These are phyloP conservation scores for Tiphia femorata DNA, from an alignment of 2,888 invertebrate species.

Conservation along the genomic window DNA sequence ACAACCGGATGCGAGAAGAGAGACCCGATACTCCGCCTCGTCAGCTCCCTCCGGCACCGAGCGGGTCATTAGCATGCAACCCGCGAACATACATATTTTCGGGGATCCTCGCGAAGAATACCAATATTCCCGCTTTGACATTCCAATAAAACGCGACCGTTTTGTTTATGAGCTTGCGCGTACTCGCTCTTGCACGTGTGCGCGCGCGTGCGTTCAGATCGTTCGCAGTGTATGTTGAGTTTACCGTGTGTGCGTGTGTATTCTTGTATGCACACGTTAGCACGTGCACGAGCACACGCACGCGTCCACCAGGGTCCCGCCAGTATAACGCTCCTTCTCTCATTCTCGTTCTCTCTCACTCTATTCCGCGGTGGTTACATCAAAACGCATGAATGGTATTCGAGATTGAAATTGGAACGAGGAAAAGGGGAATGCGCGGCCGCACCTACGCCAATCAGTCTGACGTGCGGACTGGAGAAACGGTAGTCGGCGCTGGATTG, in stretches of 20 bases:
- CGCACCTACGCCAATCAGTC: slow-evolving; percentile 25
- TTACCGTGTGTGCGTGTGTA: slow-evolving; percentile 25
- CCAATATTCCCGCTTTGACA: slow-evolving; percentile 68
- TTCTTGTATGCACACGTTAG: slow-evolving; percentile 18
- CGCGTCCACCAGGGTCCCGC: too few relatives aligned
- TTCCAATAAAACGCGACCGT: slow-evolving; percentile 69
- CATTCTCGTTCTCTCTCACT: neutral
- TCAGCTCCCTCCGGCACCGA: slow-evolving; percentile 49
- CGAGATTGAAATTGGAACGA: slow-evolving; percentile 32
- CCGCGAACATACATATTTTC: slow-evolving; percentile 66
- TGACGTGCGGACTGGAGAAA: too few relatives aligned
- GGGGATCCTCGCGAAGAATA: slow-evolving; percentile 66
- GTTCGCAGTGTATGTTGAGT: slow-evolving; percentile 33
- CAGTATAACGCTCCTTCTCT: neutral
- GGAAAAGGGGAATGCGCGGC: slow-evolving; percentile 15
- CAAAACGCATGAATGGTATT: slow-evolving; percentile 32
- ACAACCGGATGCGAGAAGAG: slow-evolving; percentile 65
- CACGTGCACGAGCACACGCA: slow-evolving; percentile 1
- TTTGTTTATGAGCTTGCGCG: slow-evolving; percentile 68
- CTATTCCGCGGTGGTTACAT: slow-evolving; percentile 20
- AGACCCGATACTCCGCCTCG: slow-evolving; percentile 52
- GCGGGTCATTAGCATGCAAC: slow-evolving; percentile 66
- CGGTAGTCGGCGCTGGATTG: too few relatives aligned
- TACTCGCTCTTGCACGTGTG: slow-evolving; percentile 33
- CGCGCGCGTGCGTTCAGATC: slow-evolving; percentile 25